A percentile compares a stretch with the other conserved stretches of the same genome.
Conservation (phyloP, 2,113 vertebrate species). For the Lycaon pictus region DNA sequence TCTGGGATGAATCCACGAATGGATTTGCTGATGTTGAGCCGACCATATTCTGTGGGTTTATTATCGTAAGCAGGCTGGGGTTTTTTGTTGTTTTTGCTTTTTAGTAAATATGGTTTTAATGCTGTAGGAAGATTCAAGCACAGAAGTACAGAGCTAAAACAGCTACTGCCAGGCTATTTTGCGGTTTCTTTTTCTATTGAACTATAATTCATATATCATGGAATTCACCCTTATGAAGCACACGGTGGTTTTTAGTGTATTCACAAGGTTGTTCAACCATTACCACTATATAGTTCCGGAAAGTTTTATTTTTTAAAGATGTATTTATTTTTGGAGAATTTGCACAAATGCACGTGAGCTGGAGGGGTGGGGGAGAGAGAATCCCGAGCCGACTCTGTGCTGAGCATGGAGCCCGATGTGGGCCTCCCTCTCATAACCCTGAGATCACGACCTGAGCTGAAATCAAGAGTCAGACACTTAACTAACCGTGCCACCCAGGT, state of each 20-base stretch:
- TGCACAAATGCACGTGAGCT: rapidly evolving
- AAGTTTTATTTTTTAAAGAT: neutral
- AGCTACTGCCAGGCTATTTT: neutral
- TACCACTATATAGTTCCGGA: neutral
- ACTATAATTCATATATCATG: neutral
- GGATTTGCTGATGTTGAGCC: neutral
- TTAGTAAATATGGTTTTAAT: neutral
- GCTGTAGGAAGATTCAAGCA: conserved; percentile 25
- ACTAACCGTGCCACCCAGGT: neutral
- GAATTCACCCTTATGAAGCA: neutral
- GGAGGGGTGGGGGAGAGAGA: neutral
- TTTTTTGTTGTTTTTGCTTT: neutral
- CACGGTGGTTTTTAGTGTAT: neutral
- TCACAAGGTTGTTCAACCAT: neutral
- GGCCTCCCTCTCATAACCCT: neutral
- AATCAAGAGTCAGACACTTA: neutral
- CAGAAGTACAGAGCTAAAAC: neutral
- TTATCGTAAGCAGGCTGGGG: neutral
- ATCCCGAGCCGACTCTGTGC: neutral
- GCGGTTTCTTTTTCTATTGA: neutral
- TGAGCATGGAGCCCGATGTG: neutral
- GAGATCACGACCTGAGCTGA: neutral
- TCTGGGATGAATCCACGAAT: neutral
- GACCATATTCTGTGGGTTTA: neutral
- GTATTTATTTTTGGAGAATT: neutral